phyloP scores from a whole-genome alignment of 2,797 vertebrate species.

The Notoglanidium macrostoma region DNA sequence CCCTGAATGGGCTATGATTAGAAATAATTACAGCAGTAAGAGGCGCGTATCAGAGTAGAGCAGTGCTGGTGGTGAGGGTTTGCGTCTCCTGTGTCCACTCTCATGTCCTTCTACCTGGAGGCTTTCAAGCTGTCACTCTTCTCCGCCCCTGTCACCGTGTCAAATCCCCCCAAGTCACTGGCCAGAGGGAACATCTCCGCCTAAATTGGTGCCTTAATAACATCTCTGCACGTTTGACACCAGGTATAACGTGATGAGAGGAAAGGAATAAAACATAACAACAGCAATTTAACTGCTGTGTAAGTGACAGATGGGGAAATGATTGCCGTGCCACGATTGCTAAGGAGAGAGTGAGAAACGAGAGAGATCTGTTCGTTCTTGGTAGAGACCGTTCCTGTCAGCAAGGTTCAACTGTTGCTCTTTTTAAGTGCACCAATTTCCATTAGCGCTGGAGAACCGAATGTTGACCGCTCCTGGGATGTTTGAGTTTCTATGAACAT shows the following conservation, averaged over 20 bases:
- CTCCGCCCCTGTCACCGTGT: constrained; percentile 26
- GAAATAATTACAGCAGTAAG: constrained; percentile 66
- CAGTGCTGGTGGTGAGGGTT: constrained; percentile 25
- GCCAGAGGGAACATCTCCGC: constrained; percentile 27
- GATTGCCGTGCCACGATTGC: constrained; percentile 42
- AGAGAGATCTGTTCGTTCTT: constrained; percentile 24
- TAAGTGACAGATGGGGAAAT: constrained; percentile 46
- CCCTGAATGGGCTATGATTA: constrained; percentile 65
- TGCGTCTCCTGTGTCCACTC: constrained; percentile 14
- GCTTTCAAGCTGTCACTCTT: constrained; percentile 50
- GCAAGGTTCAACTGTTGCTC: neutral
- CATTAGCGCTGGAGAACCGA: constrained; percentile 24
- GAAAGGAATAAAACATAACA: constrained; percentile 43
- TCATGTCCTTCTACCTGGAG: constrained; percentile 13
- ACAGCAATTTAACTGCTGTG: constrained; percentile 39
- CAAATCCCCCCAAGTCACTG: constrained; percentile 29
- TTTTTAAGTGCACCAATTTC: constrained; percentile 14
- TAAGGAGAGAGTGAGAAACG: neutral
- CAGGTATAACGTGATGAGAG: constrained; percentile 35
- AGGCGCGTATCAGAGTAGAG: constrained; percentile 32
- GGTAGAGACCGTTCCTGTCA: neutral
- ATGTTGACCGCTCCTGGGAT: constrained; percentile 41
- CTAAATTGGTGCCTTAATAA: constrained; percentile 50
- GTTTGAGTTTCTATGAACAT: constrained; percentile 41
- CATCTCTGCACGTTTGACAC: constrained; percentile 37